Evolutionary conservation across 2,888 invertebrate species (phyloP).

Genomic region (Luperina testacea): DNA sequence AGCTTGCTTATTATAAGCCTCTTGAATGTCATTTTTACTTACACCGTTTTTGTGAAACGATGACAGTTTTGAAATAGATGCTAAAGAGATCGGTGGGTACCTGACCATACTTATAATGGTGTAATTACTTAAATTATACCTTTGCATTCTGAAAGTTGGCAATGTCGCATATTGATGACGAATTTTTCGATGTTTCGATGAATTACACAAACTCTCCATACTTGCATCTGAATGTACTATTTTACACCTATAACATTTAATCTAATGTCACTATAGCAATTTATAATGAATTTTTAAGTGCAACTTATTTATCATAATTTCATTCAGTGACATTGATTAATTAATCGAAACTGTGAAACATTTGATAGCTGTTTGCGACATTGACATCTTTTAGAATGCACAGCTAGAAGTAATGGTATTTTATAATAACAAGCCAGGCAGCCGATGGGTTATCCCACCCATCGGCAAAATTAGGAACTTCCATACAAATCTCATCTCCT

Average conservation of each 20-base stretch:
- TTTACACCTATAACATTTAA: neutral
- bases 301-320: neutral
- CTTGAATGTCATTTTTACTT: conserved; percentile 74
- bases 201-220: neutral
- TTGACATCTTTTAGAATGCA: neutral
- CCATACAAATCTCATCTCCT: neutral
- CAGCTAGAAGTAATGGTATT: neutral
- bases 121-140: conserved; percentile 35
- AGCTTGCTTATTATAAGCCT: conserved; percentile 76
- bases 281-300: neutral
- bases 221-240: neutral
- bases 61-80: conserved; percentile 71
- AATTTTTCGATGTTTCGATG: neutral
- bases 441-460: neutral
- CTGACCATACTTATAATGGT: conserved; percentile 16
- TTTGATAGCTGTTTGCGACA: neutral
- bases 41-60: conserved; percentile 62
- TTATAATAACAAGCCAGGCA: neutral
- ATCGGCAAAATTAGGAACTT: neutral
- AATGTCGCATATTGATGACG: neutral
- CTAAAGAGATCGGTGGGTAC: conserved; percentile 50
- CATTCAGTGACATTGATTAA: neutral
- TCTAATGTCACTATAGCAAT: neutral
- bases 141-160: neutral
- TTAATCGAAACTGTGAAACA: neutral